Base-by-base conservation (phyloP, 2,113 vertebrate genomes). In the Tautogolabrus adspersus region DNA sequence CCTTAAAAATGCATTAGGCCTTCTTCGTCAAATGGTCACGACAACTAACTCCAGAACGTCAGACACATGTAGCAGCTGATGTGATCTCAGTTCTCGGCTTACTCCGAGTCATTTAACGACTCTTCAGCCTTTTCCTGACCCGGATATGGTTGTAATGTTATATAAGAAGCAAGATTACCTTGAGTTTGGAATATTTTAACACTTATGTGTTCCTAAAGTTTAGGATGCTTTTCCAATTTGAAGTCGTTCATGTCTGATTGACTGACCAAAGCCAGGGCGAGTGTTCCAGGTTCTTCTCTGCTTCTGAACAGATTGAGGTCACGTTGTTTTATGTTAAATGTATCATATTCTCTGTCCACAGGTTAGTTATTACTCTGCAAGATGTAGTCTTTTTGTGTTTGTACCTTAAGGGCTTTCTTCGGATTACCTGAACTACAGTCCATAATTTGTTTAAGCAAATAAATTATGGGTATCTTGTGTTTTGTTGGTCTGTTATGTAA, bases 401-500 rank as follows among this genome's bases (percentile, higher is more conserved):
- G 76, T 86, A 61, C 2, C 21, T 60, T 55, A 71, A 72, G 51
- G 66, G 58, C 68, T 78, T 82, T 91, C 61, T 62, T 79, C 54
- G 67, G 66, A 80, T 72, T 56, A 72, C 22, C 52, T 60, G 19
- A 78, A 82, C 69, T 47, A 65, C 67, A 73, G 44, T 52, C 84
- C 90, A 90, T 92, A 85, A 90, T 93, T 91, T 92, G 83, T 92
- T 88, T 42, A 19, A 47, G 16, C n/a, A 58, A 85, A 91, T 85
- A 40, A 90, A 90, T 92, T 85, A 92, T 91, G 90, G 84, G 11
- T 72, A 56, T 58, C 16, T 62, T 44, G 16, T 68, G 58, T 42
- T 30, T 59, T 19, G n/a, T 23, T 60, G 34, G 6, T 46, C 52
- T 66, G 65, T 75, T 55, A 6, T 38, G 38, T 69, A 44, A 26